phyloP scores from a whole-genome alignment of 2,888 invertebrate species.

The Polietes domitor region DNA sequence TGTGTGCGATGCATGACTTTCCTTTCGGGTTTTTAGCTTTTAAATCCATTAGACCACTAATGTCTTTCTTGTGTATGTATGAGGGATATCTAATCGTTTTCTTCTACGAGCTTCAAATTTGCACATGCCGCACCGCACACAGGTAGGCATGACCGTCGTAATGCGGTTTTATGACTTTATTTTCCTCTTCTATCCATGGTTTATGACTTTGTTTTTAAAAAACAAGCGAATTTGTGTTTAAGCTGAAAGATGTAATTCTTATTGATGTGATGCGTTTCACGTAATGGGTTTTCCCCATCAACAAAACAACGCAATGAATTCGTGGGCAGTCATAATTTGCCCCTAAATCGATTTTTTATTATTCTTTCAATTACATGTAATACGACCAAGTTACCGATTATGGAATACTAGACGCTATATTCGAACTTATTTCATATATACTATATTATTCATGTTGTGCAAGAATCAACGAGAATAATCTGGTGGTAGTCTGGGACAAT shows the following conservation, averaged over 20 bases:
- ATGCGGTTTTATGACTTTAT: slow-evolving; percentile 16
- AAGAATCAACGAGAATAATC: no score
- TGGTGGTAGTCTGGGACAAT: no score
- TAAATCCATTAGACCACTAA: slow-evolving; percentile 33
- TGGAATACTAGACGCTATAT: no score
- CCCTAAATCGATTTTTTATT: no score
- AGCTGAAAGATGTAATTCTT: slow-evolving; percentile 5
- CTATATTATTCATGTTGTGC: no score
- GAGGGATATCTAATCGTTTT: slow-evolving; percentile 14
- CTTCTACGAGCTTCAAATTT: neutral
- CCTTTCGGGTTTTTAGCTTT: neutral
- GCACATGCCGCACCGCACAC: neutral
- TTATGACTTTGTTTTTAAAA: slow-evolving; percentile 43
- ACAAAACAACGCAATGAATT: no score
- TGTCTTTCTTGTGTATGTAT: neutral
- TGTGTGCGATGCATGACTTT: slow-evolving; percentile 4
- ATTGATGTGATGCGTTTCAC: neutral
- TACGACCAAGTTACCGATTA: no score
- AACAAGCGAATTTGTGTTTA: neutral
- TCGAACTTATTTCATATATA: no score
- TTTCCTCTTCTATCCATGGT: neutral
- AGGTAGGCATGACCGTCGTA: neutral
- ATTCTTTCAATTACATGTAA: no score
- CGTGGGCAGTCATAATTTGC: no score
- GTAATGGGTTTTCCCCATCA: neutral